Conservation (phyloP, 2,888 invertebrate species). For the Teinopalpus imperialis region DNA sequence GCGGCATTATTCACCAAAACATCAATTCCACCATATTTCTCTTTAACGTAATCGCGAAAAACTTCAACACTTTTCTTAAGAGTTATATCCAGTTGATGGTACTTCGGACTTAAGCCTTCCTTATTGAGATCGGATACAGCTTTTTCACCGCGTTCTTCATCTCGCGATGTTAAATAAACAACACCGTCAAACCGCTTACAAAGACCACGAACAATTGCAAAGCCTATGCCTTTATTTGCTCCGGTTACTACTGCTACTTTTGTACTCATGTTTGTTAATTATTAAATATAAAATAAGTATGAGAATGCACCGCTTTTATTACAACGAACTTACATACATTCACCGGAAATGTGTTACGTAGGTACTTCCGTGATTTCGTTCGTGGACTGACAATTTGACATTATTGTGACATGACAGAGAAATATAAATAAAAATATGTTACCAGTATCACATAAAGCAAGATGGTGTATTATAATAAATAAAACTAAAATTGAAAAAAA, state of each 20-base stretch:
- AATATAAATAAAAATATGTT: too few relatives aligned
- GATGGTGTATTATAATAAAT: too few relatives aligned
- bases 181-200: slow-evolving; percentile 37
- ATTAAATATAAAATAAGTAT: background rate
- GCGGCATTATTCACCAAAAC: slow-evolving; percentile 90
- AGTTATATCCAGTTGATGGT: slow-evolving; percentile 87
- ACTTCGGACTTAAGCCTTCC: slow-evolving; percentile 79
- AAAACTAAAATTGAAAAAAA: too few relatives aligned
- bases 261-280: background rate
- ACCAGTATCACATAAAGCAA: too few relatives aligned
- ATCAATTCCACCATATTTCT: slow-evolving; percentile 85
- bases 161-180: slow-evolving; percentile 84
- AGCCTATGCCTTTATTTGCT: slow-evolving; percentile 87
- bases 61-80: slow-evolving; percentile 80
- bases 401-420: too few relatives aligned
- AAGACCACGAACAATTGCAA: slow-evolving; percentile 83
- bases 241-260: slow-evolving; percentile 85
- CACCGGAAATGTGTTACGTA: too few relatives aligned
- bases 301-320: too few relatives aligned
- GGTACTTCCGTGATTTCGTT: too few relatives aligned
- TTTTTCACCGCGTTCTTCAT: slow-evolving; percentile 77
- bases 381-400: too few relatives aligned
- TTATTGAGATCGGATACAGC: slow-evolving; percentile 82
- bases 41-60: slow-evolving; percentile 82
- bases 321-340: too few relatives aligned